Percentiles rank a stretch among this genome's conserved stretches.
phyloP scores from a whole-genome alignment of 2,113 vertebrate species.

The Riparia riparia region DNA sequence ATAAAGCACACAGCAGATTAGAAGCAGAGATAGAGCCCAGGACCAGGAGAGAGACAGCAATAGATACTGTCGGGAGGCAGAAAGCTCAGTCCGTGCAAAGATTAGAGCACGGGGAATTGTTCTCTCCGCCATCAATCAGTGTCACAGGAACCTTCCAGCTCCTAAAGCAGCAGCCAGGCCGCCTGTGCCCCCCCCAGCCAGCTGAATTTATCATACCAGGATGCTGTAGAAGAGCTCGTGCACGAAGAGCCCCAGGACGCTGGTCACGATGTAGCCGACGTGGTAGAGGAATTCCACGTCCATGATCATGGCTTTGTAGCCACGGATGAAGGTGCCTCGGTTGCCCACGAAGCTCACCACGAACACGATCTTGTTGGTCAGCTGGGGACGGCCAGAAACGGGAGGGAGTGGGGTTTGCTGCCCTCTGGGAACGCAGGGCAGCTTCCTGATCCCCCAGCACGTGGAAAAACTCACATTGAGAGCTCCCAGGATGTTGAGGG shows the following conservation, averaged over 20 bases:
- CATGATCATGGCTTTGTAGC: conserved; percentile 97
- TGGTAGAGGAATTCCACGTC: conserved; percentile 97
- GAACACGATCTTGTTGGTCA: conserved; percentile 96
- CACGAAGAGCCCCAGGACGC: conserved; percentile 91
- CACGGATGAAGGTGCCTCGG: conserved; percentile 95
- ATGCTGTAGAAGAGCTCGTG: conserved; percentile 98
- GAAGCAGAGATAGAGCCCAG: not conserved
- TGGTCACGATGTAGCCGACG: conserved; percentile 92
- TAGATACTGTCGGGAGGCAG: not conserved
- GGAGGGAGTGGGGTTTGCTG: not conserved
- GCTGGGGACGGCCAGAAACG: conserved; percentile 70
- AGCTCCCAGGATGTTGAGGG: conserved; percentile 88
- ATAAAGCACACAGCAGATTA: conserved; percentile 3
- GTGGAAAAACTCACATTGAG: conserved; percentile 80
- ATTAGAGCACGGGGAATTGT: not conserved
- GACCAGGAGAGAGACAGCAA: not conserved
- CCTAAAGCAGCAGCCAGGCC: not conserved
- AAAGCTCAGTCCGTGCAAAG: not conserved
- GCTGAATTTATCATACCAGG: conserved; percentile 76
- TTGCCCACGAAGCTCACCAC: conserved; percentile 98
- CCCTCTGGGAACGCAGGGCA: fast-evolving
- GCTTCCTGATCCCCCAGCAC: fast-evolving
- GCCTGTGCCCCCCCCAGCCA: not conserved
- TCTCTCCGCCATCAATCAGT: not conserved
- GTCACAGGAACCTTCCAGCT: not conserved